Conservation (phyloP, 2,113 vertebrate species). For the Corvus moneduloides region DNA sequence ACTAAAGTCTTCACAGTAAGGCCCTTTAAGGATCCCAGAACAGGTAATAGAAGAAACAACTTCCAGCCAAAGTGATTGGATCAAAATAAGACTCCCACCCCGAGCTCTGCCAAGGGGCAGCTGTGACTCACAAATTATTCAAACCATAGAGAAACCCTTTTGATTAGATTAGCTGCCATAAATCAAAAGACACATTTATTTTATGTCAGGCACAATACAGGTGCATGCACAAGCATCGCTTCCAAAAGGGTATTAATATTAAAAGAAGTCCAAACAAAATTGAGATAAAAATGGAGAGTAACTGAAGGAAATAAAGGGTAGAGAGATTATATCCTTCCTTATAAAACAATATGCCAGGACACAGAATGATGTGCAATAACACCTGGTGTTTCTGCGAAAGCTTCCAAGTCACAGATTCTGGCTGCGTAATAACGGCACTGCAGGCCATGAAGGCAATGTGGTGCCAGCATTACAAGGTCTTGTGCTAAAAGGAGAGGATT, state of each 20-base stretch:
- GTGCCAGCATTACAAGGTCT: neutral
- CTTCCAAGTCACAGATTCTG: neutral
- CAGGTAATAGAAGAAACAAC: neutral
- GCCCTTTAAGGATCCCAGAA: neutral
- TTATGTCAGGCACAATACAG: neutral
- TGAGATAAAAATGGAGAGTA: neutral
- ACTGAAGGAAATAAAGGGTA: neutral
- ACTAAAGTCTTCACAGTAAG: neutral
- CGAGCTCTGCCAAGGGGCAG: neutral
- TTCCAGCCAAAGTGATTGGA: neutral
- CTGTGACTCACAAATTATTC: neutral
- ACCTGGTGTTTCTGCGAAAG: neutral
- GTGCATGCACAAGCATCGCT: neutral
- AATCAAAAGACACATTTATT: neutral
- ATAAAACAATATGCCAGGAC: neutral
- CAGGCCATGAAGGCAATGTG: neutral
- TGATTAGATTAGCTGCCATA: neutral
- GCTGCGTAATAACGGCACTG: neutral
- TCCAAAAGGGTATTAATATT: neutral
- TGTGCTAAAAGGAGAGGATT: neutral
- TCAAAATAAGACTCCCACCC: neutral
- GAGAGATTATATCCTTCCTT: neutral
- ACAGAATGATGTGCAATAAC: neutral
- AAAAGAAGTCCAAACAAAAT: neutral
- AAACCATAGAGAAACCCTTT: neutral